These are phyloP conservation scores for Diuraphis noxia DNA, from an alignment of 1,140 invertebrate species.

Conservation along the genomic window DNA sequence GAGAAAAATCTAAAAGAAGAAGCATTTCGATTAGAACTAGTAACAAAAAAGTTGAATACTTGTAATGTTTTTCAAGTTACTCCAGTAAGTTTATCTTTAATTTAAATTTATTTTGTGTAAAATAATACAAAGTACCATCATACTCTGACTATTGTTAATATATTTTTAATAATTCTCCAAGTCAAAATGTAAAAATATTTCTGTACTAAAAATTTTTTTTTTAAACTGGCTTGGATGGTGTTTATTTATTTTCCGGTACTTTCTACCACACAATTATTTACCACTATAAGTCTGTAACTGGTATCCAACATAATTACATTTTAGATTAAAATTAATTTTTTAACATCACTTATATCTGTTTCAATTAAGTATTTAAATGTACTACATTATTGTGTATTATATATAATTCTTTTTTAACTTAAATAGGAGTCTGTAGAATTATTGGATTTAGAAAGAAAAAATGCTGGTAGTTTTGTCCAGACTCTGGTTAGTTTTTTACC, in stretches of 20 bases:
- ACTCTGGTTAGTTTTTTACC: conserved; percentile 74
- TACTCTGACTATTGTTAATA: background rate
- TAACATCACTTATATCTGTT: background rate
- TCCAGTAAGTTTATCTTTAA: conserved; percentile 30
- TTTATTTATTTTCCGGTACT: background rate
- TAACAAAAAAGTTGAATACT: conserved; percentile 43
- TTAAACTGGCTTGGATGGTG: too few relatives aligned
- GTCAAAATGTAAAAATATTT: background rate
- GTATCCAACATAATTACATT: background rate
- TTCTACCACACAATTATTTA: background rate
- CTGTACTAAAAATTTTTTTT: too few relatives aligned
- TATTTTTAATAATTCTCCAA: background rate
- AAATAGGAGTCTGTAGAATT: conserved; percentile 41
- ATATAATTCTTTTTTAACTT: background rate
- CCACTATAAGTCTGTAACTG: background rate
- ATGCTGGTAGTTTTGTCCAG: conserved; percentile 76
- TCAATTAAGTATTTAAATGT: background rate
- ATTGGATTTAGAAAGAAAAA: conserved; percentile 76
- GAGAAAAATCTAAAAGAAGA: conserved; percentile 35
- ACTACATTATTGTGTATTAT: background rate
- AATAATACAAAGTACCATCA: background rate
- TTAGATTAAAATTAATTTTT: background rate
- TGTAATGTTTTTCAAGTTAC: conserved; percentile 44
- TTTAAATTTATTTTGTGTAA: background rate
- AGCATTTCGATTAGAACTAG: conserved; percentile 31